These are phyloP conservation scores for Brachyptera risi DNA, from an alignment of 2,888 invertebrate genomes.

Conservation along the genomic window DNA sequence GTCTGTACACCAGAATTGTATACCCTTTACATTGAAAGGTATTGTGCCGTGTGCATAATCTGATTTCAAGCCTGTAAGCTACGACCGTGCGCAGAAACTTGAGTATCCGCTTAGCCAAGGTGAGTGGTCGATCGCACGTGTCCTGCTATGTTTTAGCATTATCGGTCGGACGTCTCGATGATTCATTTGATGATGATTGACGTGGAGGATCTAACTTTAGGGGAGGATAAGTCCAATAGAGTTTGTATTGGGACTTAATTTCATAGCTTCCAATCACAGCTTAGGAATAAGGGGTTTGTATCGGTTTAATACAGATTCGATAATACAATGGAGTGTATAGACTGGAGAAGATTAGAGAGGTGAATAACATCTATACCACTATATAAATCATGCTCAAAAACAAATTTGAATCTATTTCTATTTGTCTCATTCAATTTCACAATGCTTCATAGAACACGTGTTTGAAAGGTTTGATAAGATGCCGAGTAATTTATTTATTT, in stretches of 20 bases:
- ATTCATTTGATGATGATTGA: neutral
- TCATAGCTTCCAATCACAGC: slow-evolving; percentile 13
- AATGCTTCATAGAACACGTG: too few species aligned
- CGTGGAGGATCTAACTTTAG: neutral
- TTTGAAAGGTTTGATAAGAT: too few species aligned
- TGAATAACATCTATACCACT: too few species aligned
- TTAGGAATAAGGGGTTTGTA: neutral
- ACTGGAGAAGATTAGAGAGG: neutral
- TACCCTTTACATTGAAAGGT: neutral
- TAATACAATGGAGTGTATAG: neutral
- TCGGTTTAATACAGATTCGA: neutral
- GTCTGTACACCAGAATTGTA: neutral
- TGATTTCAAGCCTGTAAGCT: slow-evolving; percentile 1
- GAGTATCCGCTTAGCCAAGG: too few species aligned
- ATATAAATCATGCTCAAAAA: too few species aligned
- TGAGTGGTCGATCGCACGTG: too few species aligned
- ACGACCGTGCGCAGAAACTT: neutral
- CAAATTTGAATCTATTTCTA: too few species aligned
- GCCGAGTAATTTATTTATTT: too few species aligned
- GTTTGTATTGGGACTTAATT: slow-evolving; percentile 25
- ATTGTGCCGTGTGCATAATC: slow-evolving; percentile 9
- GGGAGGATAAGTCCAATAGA: slow-evolving; percentile 13
- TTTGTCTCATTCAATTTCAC: too few species aligned
- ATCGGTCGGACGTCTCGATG: too few species aligned
- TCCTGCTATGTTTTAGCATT: too few species aligned